phyloP scores from a whole-genome alignment of 1,140 invertebrate species.

The Venturia canescens region DNA sequence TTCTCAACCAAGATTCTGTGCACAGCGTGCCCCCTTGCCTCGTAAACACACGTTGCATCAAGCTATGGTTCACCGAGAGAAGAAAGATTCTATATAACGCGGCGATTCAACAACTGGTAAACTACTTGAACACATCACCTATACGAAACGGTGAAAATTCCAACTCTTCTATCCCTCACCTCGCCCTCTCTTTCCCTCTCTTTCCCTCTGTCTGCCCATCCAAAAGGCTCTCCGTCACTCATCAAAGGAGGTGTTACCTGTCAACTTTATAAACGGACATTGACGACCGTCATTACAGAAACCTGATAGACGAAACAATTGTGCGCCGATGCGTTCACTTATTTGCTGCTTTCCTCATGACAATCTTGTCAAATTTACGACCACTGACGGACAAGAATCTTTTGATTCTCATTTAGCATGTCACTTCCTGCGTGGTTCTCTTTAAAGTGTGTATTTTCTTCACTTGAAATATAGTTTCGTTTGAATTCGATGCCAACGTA shows the following conservation, averaged over 20 bases:
- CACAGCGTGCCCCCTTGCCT: constrained; percentile 54
- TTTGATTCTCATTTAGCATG: not conserved
- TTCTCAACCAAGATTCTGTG: constrained; percentile 26
- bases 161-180: constrained; percentile 33
- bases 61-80: constrained; percentile 34
- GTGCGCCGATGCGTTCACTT: not conserved
- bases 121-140: constrained; percentile 49
- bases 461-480: not conserved
- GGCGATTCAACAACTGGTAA: constrained; percentile 56
- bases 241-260: constrained; percentile 30
- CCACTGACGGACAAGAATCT: not conserved
- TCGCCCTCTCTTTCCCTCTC: constrained; percentile 29
- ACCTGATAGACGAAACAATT: constrained; percentile 36
- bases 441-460: too few relatives aligned
- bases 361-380: not conserved
- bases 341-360: not conserved
- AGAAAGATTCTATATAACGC: constrained; percentile 50
- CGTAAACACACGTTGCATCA: constrained; percentile 60
- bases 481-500: not conserved
- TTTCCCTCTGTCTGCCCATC: too few relatives aligned
- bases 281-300: constrained; percentile 42
- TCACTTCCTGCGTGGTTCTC: not conserved
- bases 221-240: constrained; percentile 49
- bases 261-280: constrained; percentile 48
- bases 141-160: constrained; percentile 16